Evolutionary conservation across 2,888 invertebrate genomes (phyloP).

Genomic region (Plagodis dolabraria): DNA sequence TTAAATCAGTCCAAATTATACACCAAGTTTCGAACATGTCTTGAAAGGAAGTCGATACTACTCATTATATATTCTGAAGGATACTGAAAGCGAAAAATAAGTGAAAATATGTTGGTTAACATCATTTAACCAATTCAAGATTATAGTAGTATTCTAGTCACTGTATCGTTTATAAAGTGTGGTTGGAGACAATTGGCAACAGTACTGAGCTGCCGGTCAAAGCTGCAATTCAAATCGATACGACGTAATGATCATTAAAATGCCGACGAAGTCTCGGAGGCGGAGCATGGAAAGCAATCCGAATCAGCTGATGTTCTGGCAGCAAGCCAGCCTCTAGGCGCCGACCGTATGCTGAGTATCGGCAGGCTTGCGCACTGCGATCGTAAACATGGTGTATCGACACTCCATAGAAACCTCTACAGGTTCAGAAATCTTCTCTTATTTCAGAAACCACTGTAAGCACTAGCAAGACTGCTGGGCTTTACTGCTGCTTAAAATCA

Average conservation of each 20-base stretch:
- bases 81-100: constrained; percentile 4
- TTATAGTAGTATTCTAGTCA: neutral
- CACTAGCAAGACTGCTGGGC: neutral
- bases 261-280: constrained; percentile 28
- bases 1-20: too few relatives aligned
- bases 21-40: too few relatives aligned
- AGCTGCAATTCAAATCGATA: constrained; percentile 23
- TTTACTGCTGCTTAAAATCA: too few relatives aligned
- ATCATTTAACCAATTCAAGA: neutral
- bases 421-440: too few relatives aligned
- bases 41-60: neutral
- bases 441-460: neutral
- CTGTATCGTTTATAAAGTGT: neutral
- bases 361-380: constrained; percentile 69
- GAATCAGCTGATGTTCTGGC: constrained; percentile 65
- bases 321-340: constrained; percentile 49
- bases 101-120: constrained; percentile 7
- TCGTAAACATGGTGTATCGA: constrained; percentile 54
- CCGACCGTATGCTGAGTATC: constrained; percentile 16
- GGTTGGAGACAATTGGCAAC: constrained; percentile 3
- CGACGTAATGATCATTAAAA: constrained; percentile 41
- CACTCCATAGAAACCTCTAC: neutral
- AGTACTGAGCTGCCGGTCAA: constrained; percentile 16
- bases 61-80: constrained; percentile 2
- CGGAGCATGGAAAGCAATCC: constrained; percentile 33